These are phyloP conservation scores for Parotocinclus haroldoi DNA, from an alignment of 2,797 vertebrate species.

Conservation along the genomic window DNA sequence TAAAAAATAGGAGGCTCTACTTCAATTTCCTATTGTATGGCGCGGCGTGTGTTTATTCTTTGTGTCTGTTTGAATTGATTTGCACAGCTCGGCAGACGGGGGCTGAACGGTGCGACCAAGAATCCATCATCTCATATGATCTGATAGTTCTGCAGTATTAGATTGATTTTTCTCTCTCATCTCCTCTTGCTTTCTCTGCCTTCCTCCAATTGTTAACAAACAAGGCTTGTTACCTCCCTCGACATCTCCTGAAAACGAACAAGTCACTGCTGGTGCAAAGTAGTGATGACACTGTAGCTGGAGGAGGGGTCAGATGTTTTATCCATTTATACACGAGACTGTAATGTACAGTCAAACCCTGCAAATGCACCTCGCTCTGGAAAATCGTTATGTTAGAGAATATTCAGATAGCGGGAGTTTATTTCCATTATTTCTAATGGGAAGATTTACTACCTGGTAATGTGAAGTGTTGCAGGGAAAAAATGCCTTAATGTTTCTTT, in stretches of 20 bases:
- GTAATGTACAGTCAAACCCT: too few relatives aligned
- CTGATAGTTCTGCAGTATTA: constrained; percentile 87
- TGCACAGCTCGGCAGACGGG: constrained; percentile 85
- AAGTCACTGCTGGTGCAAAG: constrained; percentile 26
- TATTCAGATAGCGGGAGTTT: too few relatives aligned
- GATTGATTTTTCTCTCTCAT: constrained; percentile 75
- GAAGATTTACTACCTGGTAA: too few relatives aligned
- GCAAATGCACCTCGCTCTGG: too few relatives aligned
- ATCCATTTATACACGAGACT: too few relatives aligned
- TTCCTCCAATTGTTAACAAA: constrained; percentile 81
- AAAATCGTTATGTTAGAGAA: too few relatives aligned
- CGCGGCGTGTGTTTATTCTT: constrained; percentile 79
- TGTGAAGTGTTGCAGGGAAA: too few relatives aligned
- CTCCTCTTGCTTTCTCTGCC: constrained; percentile 47
- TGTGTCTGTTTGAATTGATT: constrained; percentile 93
- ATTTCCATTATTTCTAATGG: too few relatives aligned
- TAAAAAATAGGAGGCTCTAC: constrained; percentile 69
- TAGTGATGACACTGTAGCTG: constrained; percentile 7
- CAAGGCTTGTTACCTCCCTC: constrained; percentile 75
- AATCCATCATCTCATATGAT: constrained; percentile 90
- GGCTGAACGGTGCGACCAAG: constrained; percentile 86
- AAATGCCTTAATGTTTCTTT: too few relatives aligned
- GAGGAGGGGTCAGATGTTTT: not conserved
- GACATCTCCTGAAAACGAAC: constrained; percentile 57
- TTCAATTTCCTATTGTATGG: constrained; percentile 82